Percentiles rank a stretch among this genome's conserved stretches.
Evolutionary conservation across 1,140 invertebrate genomes (phyloP).

Genomic region (Laupala kohalensis): DNA sequence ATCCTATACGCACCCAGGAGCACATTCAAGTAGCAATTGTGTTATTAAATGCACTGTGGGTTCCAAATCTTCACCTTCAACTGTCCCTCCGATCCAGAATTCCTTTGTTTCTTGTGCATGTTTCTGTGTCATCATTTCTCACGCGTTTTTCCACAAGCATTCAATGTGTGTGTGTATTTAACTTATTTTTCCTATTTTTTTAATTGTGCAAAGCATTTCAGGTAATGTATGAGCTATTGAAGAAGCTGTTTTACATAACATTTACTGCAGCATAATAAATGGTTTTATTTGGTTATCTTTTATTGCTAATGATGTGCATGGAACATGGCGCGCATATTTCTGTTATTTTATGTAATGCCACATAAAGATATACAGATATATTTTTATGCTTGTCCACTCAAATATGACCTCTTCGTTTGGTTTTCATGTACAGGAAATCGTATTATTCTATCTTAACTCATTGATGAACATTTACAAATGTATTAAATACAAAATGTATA

Average conservation of each 20-base stretch:
- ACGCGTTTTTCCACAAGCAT: neutral
- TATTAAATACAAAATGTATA: too few species aligned
- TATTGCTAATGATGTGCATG: neutral
- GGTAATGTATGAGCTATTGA: neutral
- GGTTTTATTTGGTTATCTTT: too few species aligned
- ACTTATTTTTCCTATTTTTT: neutral
- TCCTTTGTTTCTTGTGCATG: neutral
- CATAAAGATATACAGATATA: too few species aligned
- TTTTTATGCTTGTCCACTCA: too few species aligned
- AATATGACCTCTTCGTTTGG: too few species aligned
- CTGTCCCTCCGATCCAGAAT: neutral
- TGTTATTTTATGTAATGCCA: too few species aligned
- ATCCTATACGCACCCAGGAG: too few species aligned
- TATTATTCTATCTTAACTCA: too few species aligned
- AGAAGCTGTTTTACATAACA: neutral
- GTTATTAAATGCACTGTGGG: neutral
- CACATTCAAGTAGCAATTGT: neutral
- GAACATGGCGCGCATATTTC: too few species aligned
- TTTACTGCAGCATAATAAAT: too few species aligned
- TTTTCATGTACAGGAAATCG: too few species aligned
- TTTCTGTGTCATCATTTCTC: neutral
- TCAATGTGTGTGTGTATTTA: neutral
- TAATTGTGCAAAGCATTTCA: neutral
- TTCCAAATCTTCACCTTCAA: neutral
- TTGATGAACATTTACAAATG: too few species aligned